phyloP scores from a whole-genome alignment of 92 coral and sea anemone species.

The Parazoanthus atlanticus region DNA sequence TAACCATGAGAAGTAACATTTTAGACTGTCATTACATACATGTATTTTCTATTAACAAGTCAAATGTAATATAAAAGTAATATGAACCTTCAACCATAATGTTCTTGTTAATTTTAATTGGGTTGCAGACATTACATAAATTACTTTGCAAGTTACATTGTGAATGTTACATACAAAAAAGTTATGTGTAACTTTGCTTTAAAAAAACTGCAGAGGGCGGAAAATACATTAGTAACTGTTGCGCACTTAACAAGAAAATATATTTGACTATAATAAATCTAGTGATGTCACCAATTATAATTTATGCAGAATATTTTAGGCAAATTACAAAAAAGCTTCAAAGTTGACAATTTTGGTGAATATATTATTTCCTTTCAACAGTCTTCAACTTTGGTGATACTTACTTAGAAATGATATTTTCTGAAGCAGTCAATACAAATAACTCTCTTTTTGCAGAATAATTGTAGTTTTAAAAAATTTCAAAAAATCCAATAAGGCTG shows the following conservation, averaged over 20 bases:
- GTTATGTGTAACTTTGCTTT: not conserved
- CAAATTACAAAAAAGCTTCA: not conserved
- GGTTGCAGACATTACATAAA: not conserved
- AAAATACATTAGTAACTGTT: too few relatives aligned
- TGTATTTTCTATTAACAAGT: not conserved
- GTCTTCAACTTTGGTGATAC: too few relatives aligned
- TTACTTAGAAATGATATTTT: too few relatives aligned
- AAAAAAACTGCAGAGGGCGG: not conserved
- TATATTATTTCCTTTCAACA: too few relatives aligned
- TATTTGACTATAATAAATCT: not conserved
- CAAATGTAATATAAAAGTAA: constrained; percentile 7
- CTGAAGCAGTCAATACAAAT: too few relatives aligned
- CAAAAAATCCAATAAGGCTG: too few relatives aligned
- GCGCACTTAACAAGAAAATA: not conserved
- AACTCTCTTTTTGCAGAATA: too few relatives aligned
- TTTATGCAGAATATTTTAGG: not conserved
- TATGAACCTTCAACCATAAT: not conserved
- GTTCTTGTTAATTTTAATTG: not conserved
- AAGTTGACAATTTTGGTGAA: too few relatives aligned
- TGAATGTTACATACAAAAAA: not conserved
- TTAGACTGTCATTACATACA: not conserved
- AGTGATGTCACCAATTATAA: too few relatives aligned
- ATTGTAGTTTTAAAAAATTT: too few relatives aligned
- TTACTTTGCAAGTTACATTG: not conserved
- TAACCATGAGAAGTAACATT: not conserved